Conservation (phyloP, 2,797 vertebrate species). For the Pampus argenteus region DNA sequence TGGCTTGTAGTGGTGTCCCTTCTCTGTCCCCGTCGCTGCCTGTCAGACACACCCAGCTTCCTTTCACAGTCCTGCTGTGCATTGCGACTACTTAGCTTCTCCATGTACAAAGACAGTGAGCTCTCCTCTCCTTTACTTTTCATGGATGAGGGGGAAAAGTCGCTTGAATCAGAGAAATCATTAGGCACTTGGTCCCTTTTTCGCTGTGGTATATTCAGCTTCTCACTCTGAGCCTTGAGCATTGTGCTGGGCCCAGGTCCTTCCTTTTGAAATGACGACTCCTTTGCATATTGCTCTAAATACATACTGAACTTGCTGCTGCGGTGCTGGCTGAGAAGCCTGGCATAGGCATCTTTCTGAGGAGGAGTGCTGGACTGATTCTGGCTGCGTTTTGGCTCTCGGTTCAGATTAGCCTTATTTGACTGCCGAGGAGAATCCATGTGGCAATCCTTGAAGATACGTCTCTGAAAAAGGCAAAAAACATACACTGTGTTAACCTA, state of each 20-base stretch:
- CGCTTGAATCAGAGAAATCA: slow-evolving; percentile 78
- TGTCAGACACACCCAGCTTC: slow-evolving; percentile 57
- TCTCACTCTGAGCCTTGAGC: slow-evolving; percentile 64
- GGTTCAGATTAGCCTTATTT: slow-evolving; percentile 63
- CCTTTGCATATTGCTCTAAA: slow-evolving; percentile 83
- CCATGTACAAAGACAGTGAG: slow-evolving; percentile 74
- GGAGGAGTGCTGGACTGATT: slow-evolving; percentile 63
- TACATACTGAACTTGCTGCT: slow-evolving; percentile 87
- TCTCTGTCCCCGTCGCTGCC: slow-evolving; percentile 67
- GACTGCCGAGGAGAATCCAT: slow-evolving; percentile 84
- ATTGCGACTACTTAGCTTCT: slow-evolving; percentile 65
- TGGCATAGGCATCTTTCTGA: slow-evolving; percentile 89
- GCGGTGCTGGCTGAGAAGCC: slow-evolving; percentile 88
- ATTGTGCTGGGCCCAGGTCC: slow-evolving; percentile 53
- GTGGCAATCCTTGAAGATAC: slow-evolving; percentile 25
- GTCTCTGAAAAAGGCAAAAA: slow-evolving; percentile 32
- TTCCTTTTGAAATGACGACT: slow-evolving; percentile 78
- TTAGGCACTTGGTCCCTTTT: slow-evolving; percentile 63
- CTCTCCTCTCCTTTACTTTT: slow-evolving; percentile 76
- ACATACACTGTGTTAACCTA: neutral
- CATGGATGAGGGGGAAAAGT: slow-evolving; percentile 69
- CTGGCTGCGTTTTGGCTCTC: slow-evolving; percentile 75
- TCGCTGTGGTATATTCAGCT: slow-evolving; percentile 63
- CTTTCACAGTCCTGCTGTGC: slow-evolving; percentile 52
- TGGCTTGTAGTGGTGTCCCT: slow-evolving; percentile 74